Conservation (phyloP, 2,888 invertebrate species). For the Aromia moschata region DNA sequence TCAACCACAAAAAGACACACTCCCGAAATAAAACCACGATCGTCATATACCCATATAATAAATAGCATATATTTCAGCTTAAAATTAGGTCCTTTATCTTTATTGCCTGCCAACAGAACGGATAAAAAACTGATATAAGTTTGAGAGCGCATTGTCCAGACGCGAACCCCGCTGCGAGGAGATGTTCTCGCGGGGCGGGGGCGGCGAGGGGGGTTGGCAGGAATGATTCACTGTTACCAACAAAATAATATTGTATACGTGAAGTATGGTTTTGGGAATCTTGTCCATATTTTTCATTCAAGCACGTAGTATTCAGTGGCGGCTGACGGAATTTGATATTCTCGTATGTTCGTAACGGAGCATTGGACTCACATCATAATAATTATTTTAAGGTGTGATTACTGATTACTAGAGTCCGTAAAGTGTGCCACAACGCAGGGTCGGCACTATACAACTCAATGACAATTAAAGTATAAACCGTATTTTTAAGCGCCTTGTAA, state of each 20-base stretch:
- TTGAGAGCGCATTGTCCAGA: constrained; percentile 59
- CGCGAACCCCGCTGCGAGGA: constrained; percentile 57
- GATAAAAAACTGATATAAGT: constrained; percentile 60
- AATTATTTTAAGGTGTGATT: no score
- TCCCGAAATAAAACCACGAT: constrained; percentile 5
- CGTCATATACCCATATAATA: constrained; percentile 48
- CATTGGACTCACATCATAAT: no score
- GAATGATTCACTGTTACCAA: constrained; percentile 57
- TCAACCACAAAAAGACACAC: constrained; percentile 9
- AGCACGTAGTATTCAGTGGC: no score
- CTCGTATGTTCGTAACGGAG: no score
- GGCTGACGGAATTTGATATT: no score
- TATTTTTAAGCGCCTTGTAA: no score
- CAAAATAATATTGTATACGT: constrained; percentile 56
- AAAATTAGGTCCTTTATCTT: constrained; percentile 62
- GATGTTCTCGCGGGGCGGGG: constrained; percentile 52
- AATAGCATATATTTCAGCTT: constrained; percentile 59
- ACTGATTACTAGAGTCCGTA: no score
- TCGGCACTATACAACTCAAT: no score
- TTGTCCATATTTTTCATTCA: no score
- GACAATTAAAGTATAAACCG: no score
- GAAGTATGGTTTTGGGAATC: constrained; percentile 48
- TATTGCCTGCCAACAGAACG: constrained; percentile 61
- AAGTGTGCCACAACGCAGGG: no score
- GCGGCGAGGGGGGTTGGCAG: constrained; percentile 40